phyloP scores from a whole-genome alignment of 2,113 vertebrate genomes.

The Piaya cayana region DNA sequence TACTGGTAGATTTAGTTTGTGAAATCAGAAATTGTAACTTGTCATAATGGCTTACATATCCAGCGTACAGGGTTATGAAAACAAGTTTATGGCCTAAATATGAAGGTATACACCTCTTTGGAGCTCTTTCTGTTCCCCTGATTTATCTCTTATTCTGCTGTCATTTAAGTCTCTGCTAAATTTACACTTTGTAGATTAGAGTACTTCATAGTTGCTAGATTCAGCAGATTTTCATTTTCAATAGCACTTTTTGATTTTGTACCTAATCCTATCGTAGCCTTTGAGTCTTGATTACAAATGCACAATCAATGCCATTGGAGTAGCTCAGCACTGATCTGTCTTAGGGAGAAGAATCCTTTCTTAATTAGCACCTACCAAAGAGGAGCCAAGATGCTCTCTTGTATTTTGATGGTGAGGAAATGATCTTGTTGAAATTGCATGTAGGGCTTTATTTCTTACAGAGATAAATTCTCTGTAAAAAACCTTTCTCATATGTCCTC shows the following conservation, averaged over 20 bases:
- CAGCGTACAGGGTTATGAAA: neutral
- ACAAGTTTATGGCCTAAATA: neutral
- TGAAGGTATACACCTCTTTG: neutral
- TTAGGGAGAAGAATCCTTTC: neutral
- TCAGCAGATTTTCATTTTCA: neutral
- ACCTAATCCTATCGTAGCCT: conserved; percentile 3
- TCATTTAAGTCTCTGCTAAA: neutral
- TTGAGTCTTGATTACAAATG: conserved; percentile 35
- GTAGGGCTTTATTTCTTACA: neutral
- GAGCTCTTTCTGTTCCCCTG: neutral
- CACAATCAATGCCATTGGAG: neutral
- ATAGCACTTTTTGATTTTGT: neutral
- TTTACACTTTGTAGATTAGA: neutral
- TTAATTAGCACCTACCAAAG: neutral
- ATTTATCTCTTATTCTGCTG: neutral
- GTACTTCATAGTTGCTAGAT: neutral
- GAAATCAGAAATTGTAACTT: neutral
- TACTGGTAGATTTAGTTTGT: neutral
- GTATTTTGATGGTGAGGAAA: neutral
- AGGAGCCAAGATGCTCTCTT: neutral
- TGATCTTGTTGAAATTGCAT: neutral
- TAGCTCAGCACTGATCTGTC: neutral
- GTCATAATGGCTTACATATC: neutral
- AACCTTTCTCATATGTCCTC: neutral
- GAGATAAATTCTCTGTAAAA: neutral